A percentile compares a stretch with the other conserved stretches of the same genome.
Evolutionary conservation across 2,888 invertebrate species (phyloP).

Genomic region (Cheilosia vernalis): DNA sequence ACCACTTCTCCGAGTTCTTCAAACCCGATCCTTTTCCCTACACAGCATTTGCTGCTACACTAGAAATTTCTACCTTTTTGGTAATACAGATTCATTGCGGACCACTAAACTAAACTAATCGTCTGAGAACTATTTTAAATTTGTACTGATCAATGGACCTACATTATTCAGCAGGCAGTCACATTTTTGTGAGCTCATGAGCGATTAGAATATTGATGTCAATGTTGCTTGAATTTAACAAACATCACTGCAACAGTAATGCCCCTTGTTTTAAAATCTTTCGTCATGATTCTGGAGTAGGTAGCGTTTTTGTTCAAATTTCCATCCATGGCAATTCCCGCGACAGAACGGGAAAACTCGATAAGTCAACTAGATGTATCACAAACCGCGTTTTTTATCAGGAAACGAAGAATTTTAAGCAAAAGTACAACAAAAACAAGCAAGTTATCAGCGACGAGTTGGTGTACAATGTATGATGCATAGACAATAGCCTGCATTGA

Average conservation of each 20-base stretch:
- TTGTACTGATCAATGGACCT: constrained; percentile 25
- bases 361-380: constrained; percentile 39
- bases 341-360: constrained; percentile 5
- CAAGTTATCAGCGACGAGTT: constrained; percentile 17
- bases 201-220: constrained; percentile 52
- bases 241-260: constrained; percentile 32
- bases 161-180: background rate
- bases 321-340: background rate
- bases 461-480: constrained; percentile 23
- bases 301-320: background rate
- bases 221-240: constrained; percentile 45
- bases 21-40: background rate
- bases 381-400: constrained; percentile 40
- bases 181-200: constrained; percentile 22
- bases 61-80: constrained; percentile 42
- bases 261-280: constrained; percentile 29
- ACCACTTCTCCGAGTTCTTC: background rate
- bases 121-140: constrained; percentile 20
- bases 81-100: constrained; percentile 54
- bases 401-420: constrained; percentile 9
- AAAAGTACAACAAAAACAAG: constrained; percentile 6
- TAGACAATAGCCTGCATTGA: constrained; percentile 61
- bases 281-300: background rate
- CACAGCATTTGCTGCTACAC: background rate
- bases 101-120: constrained; percentile 9